A percentile compares a stretch with the other conserved stretches of the same genome.
Evolutionary conservation across 2,888 invertebrate genomes (phyloP).

Genomic region (Gastrophysa polygoni): DNA sequence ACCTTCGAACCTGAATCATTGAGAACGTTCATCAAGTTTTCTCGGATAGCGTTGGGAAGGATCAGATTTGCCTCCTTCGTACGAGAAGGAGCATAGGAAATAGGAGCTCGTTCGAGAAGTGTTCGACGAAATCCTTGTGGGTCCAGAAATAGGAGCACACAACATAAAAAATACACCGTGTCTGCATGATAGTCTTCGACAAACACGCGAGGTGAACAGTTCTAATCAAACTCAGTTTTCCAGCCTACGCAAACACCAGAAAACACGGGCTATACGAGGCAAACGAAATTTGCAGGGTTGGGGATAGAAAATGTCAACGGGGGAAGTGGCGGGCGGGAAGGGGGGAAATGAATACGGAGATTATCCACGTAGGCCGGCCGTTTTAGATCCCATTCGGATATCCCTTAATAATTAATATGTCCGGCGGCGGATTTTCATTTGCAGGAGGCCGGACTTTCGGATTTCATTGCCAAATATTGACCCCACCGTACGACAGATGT

Average conservation of each 20-base stretch:
- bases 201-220: background rate
- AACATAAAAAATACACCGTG: background rate
- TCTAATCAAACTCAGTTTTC: background rate
- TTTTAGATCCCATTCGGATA: constrained; percentile 14
- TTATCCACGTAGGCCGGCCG: constrained; percentile 12
- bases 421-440: background rate
- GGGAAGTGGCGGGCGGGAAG: background rate
- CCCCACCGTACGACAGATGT: too few species aligned
- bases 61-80: too few species aligned
- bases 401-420: background rate
- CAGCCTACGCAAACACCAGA: background rate
- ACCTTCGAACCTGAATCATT: too few species aligned
- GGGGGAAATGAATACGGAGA: background rate
- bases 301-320: too few species aligned
- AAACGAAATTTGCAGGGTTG: background rate
- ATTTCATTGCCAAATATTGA: constrained; percentile 17
- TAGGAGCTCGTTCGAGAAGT: too few species aligned
- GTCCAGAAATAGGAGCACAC: too few species aligned
- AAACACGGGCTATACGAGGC: background rate
- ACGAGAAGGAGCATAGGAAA: too few species aligned
- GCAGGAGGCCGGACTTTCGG: constrained; percentile 8
- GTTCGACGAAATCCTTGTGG: too few species aligned
- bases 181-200: background rate
- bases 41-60: too few species aligned
- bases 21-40: too few species aligned